A percentile compares a stretch with the other conserved stretches of the same genome.
phyloP scores from a whole-genome alignment of 2,797 vertebrate species.

The Takifugu ocellatus region DNA sequence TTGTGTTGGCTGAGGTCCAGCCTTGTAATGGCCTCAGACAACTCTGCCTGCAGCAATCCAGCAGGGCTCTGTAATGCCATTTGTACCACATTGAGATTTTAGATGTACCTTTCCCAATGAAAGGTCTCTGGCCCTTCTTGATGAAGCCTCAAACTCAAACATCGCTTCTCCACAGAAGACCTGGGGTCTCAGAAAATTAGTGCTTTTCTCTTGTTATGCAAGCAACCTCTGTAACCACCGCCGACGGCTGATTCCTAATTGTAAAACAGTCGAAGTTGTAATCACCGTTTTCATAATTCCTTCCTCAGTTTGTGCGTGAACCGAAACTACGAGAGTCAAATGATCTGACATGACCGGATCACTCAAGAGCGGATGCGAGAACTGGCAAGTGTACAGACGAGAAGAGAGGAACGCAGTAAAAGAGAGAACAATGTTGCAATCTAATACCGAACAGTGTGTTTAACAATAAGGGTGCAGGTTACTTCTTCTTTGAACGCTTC shows the following conservation, averaged over 20 bases:
- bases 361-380: conserved; percentile 5
- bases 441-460: neutral
- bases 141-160: conserved; percentile 33
- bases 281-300: conserved; percentile 1
- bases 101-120: conserved; percentile 26
- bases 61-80: conserved; percentile 41
- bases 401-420: neutral
- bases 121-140: conserved; percentile 27
- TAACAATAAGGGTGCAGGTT: too few relatives aligned
- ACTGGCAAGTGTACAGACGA: neutral
- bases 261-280: neutral
- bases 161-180: conserved; percentile 20
- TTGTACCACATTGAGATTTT: conserved; percentile 41
- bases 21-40: conserved; percentile 47
- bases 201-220: conserved; percentile 4
- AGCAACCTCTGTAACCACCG: conserved; percentile 13
- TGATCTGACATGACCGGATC: conserved; percentile 10
- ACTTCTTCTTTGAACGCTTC: neutral
- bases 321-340: conserved; percentile 3
- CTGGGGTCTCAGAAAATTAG: conserved; percentile 17
- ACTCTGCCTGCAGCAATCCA: conserved; percentile 39
- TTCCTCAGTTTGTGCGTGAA: neutral
- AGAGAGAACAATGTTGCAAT: neutral
- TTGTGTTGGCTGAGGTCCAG: conserved; percentile 62
- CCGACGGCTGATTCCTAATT: conserved; percentile 6